A percentile compares a stretch with the other conserved stretches of the same genome.
phyloP scores from a whole-genome alignment of 1,140 invertebrate species.

The Listronotus oregonensis region DNA sequence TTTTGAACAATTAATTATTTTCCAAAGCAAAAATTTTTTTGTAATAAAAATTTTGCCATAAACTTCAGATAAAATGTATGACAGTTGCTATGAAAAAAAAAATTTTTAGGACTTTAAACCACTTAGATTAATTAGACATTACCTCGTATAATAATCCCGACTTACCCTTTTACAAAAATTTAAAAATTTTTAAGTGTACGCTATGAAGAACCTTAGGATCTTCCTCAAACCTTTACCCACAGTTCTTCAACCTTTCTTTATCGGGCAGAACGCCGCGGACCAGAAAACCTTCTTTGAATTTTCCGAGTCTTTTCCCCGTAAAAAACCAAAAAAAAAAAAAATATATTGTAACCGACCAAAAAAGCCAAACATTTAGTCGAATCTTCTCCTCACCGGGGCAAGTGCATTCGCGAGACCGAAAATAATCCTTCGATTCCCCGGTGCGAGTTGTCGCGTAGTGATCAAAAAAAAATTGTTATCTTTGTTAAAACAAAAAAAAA shows the following conservation, averaged over 20 bases:
- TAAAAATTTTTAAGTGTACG: no score
- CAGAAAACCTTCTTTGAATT: conserved; percentile 28
- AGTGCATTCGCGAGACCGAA: conserved; percentile 22
- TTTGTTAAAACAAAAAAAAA: no score
- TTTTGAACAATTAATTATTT: no score
- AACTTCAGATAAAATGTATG: no score
- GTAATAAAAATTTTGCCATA: no score
- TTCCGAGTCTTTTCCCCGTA: conserved; percentile 24
- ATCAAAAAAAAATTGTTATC: neutral
- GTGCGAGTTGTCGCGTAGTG: neutral
- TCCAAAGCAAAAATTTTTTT: no score
- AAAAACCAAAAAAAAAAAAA: conserved; percentile 33
- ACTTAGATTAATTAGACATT: no score
- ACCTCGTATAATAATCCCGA: no score
- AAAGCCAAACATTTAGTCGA: conserved; percentile 31
- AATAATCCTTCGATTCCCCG: neutral
- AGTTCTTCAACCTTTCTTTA: conserved; percentile 28
- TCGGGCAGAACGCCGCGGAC: neutral
- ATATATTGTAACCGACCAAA: conserved; percentile 28
- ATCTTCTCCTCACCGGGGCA: conserved; percentile 28
- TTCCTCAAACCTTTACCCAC: conserved; percentile 2
- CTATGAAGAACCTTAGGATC: neutral
- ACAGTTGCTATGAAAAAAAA: no score
- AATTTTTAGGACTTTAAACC: no score
- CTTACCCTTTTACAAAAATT: no score